Evolutionary conservation across 2,888 invertebrate species (phyloP).

Genomic region (Lucinisca nassula): DNA sequence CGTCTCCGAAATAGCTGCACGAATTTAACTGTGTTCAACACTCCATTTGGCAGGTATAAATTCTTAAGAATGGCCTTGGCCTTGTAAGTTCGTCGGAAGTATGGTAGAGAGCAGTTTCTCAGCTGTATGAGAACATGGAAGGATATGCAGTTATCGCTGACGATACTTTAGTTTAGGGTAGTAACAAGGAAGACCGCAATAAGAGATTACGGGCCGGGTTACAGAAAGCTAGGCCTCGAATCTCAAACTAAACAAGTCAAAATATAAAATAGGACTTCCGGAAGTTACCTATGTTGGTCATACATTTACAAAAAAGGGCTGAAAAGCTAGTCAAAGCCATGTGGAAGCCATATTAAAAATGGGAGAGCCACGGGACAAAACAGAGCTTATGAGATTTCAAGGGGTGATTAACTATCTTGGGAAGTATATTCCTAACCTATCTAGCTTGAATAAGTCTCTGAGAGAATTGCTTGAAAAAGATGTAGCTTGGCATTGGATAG

Average conservation of each 20-base stretch:
- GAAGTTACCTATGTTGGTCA: constrained; percentile 64
- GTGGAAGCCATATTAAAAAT: constrained; percentile 57
- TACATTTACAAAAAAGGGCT: constrained; percentile 36
- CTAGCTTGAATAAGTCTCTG: constrained; percentile 39
- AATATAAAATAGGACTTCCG: constrained; percentile 25
- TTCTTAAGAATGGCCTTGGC: constrained; percentile 38
- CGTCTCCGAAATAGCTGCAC: constrained; percentile 31
- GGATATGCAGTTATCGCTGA: constrained; percentile 46
- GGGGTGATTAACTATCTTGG: constrained; percentile 73
- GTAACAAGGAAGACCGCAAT: constrained; percentile 36
- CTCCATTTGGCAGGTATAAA: constrained; percentile 50
- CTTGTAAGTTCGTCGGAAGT: constrained; percentile 38
- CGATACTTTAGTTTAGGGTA: constrained; percentile 53
- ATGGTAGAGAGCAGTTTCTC: constrained; percentile 38
- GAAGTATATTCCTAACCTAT: constrained; percentile 60
- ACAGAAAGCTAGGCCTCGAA: constrained; percentile 29
- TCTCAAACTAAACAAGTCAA: constrained; percentile 31
- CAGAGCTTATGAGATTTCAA: constrained; percentile 53
- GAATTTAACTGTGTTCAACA: constrained; percentile 47
- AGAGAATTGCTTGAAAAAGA: constrained; percentile 34
- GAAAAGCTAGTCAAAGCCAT: constrained; percentile 53
- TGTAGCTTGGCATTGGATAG: constrained; percentile 45
- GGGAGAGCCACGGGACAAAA: constrained; percentile 52
- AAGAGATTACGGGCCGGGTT: constrained; percentile 26
- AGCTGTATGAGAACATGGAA: constrained; percentile 34